A percentile compares a stretch with the other conserved stretches of the same genome.
Evolutionary conservation across 2,888 invertebrate species (phyloP).

Genomic region (Pachycephus smyrnensis): DNA sequence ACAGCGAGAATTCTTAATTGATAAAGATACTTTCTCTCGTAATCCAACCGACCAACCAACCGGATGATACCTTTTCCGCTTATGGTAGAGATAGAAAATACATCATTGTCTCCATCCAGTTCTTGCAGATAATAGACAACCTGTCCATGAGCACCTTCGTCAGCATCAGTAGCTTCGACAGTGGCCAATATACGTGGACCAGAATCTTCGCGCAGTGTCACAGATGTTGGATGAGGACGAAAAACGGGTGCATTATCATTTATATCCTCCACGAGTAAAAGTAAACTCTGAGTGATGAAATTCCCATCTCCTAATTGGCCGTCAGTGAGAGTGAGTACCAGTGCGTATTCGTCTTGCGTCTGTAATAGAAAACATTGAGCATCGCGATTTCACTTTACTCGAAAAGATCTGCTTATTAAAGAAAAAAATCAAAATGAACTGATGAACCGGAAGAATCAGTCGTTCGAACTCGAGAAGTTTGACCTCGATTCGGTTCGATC

Average conservation of each 20-base stretch:
- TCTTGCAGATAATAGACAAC: conserved; percentile 90
- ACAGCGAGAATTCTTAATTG: conserved; percentile 86
- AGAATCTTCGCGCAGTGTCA: conserved; percentile 85
- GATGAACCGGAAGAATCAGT: background rate
- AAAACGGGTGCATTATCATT: conserved; percentile 93
- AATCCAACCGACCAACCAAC: conserved; percentile 82
- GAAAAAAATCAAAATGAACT: background rate
- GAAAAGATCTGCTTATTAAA: background rate
- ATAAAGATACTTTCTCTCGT: conserved; percentile 87
- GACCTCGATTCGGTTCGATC: background rate
- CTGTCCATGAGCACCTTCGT: conserved; percentile 93
- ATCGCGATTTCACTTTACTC: background rate
- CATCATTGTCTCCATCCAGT: conserved; percentile 80
- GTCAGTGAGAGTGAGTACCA: conserved; percentile 90
- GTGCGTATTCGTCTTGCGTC: conserved; percentile 88
- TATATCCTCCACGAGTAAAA: conserved; percentile 90
- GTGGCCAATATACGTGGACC: conserved; percentile 80
- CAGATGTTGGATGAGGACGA: conserved; percentile 84
- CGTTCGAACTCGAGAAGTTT: background rate
- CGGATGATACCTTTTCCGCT: conserved; percentile 88
- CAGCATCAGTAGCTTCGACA: conserved; percentile 88
- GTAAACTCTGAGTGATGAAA: conserved; percentile 89
- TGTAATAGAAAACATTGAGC: conserved; percentile 60
- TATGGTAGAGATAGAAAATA: conserved; percentile 84
- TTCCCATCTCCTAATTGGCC: conserved; percentile 88